Evolutionary conservation across 2,888 invertebrate genomes (phyloP), one percentile per base, ranked within the genome.

Genomic region (Anarsia innoxiella): DNA sequence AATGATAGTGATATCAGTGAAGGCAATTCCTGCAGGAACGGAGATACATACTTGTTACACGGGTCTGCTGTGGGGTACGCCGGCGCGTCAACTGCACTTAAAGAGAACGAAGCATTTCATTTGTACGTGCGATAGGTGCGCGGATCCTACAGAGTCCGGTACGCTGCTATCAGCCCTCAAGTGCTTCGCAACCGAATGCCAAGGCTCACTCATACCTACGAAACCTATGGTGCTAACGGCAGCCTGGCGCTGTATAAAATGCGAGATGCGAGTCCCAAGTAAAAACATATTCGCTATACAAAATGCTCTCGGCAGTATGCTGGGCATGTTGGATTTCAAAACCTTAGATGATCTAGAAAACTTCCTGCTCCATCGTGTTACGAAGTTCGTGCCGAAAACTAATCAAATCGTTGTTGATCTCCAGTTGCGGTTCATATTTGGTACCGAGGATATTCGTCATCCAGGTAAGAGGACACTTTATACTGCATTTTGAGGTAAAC

Each of bases 11-110:
- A 86, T 82, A 56, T 89, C 91, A 1, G 77, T 87, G 0, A 79
- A 83, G 39, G 73, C 82, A 4, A 91, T 93, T 42, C 61, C 66
- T 31, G 79, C 85, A 39, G 89, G 89, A 12, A 65, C 84, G 6
- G 91, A 92, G 69, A 85, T 93, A 43, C 88, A 88, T 32, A 87
- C 89, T 34, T 87, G 88, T 29, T 93, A 93, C 54, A 86, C 90
- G 1, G 87, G 89, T 39, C 52, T 88, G 13, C 66, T 91, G 29
- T 92, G 92, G 92, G 89, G 89, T 23, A 92, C 91, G 0, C 75
- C 86, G 2, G 84, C 88, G 9, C 79, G 92, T 37, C 76, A 89
- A 9, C 77, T 86, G 23, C 88, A 91, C 56, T 72, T 93, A 12
- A 74, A 70, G 44, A 80, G 80, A 49, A 91, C 91, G 0, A 92